Evolutionary conservation across 2,113 vertebrate genomes (phyloP).

Genomic region (Mustelus asterias): DNA sequence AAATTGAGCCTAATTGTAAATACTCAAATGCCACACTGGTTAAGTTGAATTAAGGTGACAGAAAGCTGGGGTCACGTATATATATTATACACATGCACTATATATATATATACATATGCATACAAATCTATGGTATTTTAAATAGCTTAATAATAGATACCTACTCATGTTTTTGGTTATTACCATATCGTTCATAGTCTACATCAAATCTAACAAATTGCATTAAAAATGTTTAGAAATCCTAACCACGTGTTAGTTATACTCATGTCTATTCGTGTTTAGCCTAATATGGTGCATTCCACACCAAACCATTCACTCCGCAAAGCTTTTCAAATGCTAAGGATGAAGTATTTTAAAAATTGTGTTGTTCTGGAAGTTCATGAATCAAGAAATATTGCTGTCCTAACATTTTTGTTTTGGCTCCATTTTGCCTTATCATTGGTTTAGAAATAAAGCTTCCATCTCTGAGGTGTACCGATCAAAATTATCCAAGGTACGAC

Average conservation of each 20-base stretch:
- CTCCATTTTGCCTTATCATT: background rate
- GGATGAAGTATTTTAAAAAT: background rate
- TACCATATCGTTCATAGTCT: background rate
- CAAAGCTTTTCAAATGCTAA: background rate
- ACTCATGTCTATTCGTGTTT: background rate
- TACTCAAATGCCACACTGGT: background rate
- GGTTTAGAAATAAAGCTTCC: background rate
- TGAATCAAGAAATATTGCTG: too few relatives aligned
- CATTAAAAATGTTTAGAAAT: background rate
- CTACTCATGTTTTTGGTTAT: background rate
- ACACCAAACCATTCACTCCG: background rate
- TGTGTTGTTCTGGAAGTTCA: background rate
- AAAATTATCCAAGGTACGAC: background rate
- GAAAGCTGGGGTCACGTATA: background rate
- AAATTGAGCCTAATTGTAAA: background rate
- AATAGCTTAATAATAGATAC: background rate
- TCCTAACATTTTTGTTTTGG: too few relatives aligned
- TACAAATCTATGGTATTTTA: background rate
- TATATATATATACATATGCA: background rate
- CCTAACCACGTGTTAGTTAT: background rate
- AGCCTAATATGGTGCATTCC: background rate
- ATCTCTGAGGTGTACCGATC: background rate
- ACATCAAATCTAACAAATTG: background rate
- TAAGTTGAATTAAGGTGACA: background rate
- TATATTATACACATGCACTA: background rate